Evolutionary conservation across 2,888 invertebrate genomes (phyloP).

Genomic region (Polyploca ridens): DNA sequence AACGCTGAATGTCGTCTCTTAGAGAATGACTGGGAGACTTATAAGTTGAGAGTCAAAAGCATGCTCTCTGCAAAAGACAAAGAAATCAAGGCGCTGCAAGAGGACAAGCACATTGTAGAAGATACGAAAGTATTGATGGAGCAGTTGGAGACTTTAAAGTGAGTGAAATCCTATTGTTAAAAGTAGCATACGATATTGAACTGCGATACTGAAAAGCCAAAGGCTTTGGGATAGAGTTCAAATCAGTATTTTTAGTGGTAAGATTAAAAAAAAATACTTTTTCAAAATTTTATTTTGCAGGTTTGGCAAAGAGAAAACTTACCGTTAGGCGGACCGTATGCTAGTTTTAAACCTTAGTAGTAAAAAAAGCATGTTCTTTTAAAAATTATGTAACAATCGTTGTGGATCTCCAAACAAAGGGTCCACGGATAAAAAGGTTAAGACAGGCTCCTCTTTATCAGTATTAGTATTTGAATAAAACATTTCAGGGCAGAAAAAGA

Average conservation of each 20-base stretch:
- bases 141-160: slow-evolving; percentile 67
- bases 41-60: slow-evolving; percentile 73
- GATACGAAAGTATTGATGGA: slow-evolving; percentile 66
- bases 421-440: too few relatives aligned
- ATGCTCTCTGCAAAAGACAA: slow-evolving; percentile 71
- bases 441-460: not conserved
- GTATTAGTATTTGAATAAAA: not conserved
- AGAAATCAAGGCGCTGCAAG: slow-evolving; percentile 65
- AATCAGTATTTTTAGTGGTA: too few relatives aligned
- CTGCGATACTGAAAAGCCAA: too few relatives aligned
- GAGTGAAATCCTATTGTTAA: slow-evolving; percentile 39
- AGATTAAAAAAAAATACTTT: too few relatives aligned
- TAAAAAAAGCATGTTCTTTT: too few relatives aligned
- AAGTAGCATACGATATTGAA: not conserved
- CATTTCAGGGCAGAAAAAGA: slow-evolving; percentile 65
- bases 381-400: too few relatives aligned
- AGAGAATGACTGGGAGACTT: slow-evolving; percentile 75
- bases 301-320: too few relatives aligned
- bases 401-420: too few relatives aligned
- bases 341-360: too few relatives aligned
- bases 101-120: slow-evolving; percentile 56
- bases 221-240: too few relatives aligned
- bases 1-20: slow-evolving; percentile 62
- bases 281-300: too few relatives aligned
- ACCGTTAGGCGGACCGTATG: too few relatives aligned